Evolutionary conservation across 2,888 invertebrate genomes (phyloP).

Genomic region (Tipula unca): DNA sequence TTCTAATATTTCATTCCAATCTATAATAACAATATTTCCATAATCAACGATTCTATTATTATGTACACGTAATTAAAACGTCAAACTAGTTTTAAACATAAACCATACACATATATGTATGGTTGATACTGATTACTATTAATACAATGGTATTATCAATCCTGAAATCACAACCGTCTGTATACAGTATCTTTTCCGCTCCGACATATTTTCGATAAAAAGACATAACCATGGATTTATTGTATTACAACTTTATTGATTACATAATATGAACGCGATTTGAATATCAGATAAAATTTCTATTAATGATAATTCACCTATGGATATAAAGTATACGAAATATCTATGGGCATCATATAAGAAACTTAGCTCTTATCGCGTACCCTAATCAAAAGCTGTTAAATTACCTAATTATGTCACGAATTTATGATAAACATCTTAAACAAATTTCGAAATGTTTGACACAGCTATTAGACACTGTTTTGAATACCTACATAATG

Average conservation of each 20-base stretch:
- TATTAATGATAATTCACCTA: no score
- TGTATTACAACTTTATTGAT: neutral
- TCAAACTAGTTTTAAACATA: neutral
- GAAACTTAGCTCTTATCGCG: no score
- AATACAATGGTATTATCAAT: neutral
- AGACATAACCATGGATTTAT: neutral
- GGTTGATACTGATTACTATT: neutral
- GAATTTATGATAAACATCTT: no score
- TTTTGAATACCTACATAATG: neutral
- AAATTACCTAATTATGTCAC: no score
- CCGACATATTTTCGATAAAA: neutral
- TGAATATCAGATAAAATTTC: no score
- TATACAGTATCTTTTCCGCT: neutral
- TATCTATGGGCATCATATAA: no score
- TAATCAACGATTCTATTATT: neutral
- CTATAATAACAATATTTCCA: neutral
- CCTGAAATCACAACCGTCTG: neutral
- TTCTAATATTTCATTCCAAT: neutral
- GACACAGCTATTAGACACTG: neutral
- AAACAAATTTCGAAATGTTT: no score
- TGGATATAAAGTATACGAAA: no score
- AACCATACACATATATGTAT: neutral
- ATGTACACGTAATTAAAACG: neutral
- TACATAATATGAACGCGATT: neutral
- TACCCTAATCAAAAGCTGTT: no score